phyloP scores from a whole-genome alignment of 2,113 vertebrate genomes.

The Nothocercus nigrocapillus region DNA sequence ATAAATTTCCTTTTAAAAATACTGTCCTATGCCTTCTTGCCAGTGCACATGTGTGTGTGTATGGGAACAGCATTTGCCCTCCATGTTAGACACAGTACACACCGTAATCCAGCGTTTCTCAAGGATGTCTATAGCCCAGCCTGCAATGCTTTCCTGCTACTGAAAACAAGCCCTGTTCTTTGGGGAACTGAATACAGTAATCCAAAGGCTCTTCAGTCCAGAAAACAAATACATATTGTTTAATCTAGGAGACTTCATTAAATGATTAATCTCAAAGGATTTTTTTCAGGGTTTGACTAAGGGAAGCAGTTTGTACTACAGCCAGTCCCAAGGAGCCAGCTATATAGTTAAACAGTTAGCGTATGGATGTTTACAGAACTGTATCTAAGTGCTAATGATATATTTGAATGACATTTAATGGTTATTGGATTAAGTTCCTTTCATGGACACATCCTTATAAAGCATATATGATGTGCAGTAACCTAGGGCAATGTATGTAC shows the following conservation, averaged over 20 bases:
- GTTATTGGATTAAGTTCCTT: not conserved
- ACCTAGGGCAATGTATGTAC: rapidly evolving
- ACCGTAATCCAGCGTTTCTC: conserved; percentile 11
- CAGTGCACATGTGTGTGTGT: not conserved
- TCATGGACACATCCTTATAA: not conserved
- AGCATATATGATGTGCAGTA: not conserved
- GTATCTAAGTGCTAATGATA: not conserved
- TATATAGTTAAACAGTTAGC: not conserved
- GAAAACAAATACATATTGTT: not conserved
- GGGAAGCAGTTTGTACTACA: not conserved
- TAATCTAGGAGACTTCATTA: not conserved
- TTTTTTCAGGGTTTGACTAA: not conserved
- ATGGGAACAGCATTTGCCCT: conserved; percentile 15
- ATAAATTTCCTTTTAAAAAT: conserved; percentile 20
- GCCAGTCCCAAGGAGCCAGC: not conserved
- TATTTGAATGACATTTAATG: not conserved
- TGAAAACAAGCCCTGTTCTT: not conserved
- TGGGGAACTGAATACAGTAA: conserved; percentile 11
- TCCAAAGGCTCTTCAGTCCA: conserved; percentile 20
- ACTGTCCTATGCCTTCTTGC: not conserved
- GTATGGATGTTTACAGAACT: not conserved
- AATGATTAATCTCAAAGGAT: not conserved
- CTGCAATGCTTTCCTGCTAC: not conserved
- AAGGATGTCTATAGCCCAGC: not conserved
- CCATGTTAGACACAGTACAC: not conserved